Evolutionary conservation across 2,888 invertebrate genomes (phyloP), one percentile per base, ranked within the genome.

Genomic region (Carabus problematicus): DNA sequence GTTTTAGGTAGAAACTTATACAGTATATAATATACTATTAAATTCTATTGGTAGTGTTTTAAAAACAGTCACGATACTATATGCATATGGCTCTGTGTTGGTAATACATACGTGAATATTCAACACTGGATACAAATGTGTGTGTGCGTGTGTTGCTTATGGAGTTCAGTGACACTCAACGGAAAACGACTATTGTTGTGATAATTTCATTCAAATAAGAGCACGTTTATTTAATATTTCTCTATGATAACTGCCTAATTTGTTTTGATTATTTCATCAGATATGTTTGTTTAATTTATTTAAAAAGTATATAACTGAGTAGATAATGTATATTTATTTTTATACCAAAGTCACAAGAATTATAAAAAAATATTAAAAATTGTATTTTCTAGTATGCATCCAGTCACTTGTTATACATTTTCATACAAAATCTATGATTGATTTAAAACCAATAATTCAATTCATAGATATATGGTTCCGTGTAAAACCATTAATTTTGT

Each of bases 141-240:
- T 47, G 61, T 61, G 47, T 61, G n/a, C 47, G 12, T 9, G 19
- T 61, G 39, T 61, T 45, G 39, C 40, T 29, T 61, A 47, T 39
- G 29, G 60, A 45, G 63, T 52, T 64, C 63, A 64, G 18, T 64
- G 63, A 64, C 63, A 41, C 54, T 14, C 12, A 52, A 52, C 62
- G 62, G 62, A 64, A 64, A 52, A 55, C 18, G 29, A 41, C 54
- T 54, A 64, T 64, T 64, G 63, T 49, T 64, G 62, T 49, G 62
- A 63, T 64, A 42, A 64, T 64, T 64, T 64, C 40, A 16, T 63
- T 52, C 49, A 52, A 43, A 60, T 43, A 42, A 59, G 42, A 42
- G n/a, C 8, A 14, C 2, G 16, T 59, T 59, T 41, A 14, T 40
- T 56, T 40, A 42, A 59, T 59, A 42, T 41, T 59, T 59, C 41